Base-by-base conservation (phyloP, 2,888 invertebrate genomes). In the Limnephilus rhombicus region DNA sequence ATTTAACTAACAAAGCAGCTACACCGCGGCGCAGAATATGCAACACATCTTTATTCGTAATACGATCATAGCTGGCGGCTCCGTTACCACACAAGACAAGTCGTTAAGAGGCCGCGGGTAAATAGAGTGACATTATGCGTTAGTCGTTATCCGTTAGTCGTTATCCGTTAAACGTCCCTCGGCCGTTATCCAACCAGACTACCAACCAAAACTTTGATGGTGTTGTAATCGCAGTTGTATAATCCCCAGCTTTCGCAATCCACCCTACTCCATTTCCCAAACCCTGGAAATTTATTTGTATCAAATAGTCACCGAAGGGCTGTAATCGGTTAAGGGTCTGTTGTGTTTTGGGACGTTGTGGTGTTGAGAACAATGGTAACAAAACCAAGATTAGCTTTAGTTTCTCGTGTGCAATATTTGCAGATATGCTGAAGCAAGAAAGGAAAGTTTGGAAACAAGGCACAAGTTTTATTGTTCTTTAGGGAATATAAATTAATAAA, bases 181-280 rank as follows among this genome's bases (percentile, higher is more conserved):
- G 91, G 80, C 91, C 92, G 93, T 93, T 93, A 94, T 94, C 94
- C 94, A 91, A 93, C 93, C 93, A 92, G 93, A 93, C 92, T 93
- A 93, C 94, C 93, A 93, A 94, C 94, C 94, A 92, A 94, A 94
- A 94, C 94, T 95, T 95, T 95, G 95, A 95, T 95, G 95, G 95
- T 94, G 95, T 94, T 94, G 95, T 95, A 95, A 95, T 95, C 95
- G 95, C 94, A 94, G 95, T 92, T 92, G 93, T 93, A 92, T 93
- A 92, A 92, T 90, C 88, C 88, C 89, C 90, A 45, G 29, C 41
- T 31, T 45, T 15, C 45, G 3, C 49, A 45, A 86, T 24, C 11
- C n/a, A 11, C 41, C 29, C 86, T 29, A 11, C n/a, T 13, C 86
- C n/a, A 45, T 49, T 13, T 18, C 41, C n/a, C 29, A n/a, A 49